Base-by-base conservation (phyloP, 30 jellyfish, hydroid and myxozoan genomes). In the Chironex yamaguchii region DNA sequence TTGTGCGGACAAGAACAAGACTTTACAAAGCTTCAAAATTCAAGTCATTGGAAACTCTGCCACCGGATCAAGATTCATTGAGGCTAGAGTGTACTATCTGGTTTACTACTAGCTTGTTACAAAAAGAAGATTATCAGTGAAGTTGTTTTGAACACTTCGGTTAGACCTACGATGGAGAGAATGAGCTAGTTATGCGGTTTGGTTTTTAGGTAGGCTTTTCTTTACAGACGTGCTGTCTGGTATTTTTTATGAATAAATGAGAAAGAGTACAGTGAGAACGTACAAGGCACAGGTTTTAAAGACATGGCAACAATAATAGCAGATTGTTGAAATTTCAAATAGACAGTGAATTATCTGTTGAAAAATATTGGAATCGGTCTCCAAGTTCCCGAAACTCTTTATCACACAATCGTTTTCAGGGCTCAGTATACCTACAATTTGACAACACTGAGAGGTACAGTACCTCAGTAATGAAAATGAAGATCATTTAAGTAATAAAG, bases 1-100 rank as follows among this genome's bases (percentile, higher is more conserved):
- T 74, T 52, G 85, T 76, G 66, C 81, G 58, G 80, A 76, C 89
- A 51, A 49, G 85, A 51, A 81, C 51, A 24, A 9, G 29, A 48
- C 76, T 74, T 3, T 20, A 49, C n/a, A n/a, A n/a, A n/a, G n/a
- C n/a, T n/a, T n/a, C n/a, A n/a, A n/a, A n/a, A n/a, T n/a, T n/a
- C n/a, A n/a, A n/a, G n/a, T n/a, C n/a, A n/a, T n/a, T n/a, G n/a
- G n/a, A n/a, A n/a, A n/a, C n/a, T n/a, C n/a, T n/a, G n/a, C n/a
- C n/a, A n/a, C n/a, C n/a, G n/a, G n/a, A n/a, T n/a, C n/a, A n/a
- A 20, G 69, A 52, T 31, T 11, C 69, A 20, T 20, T 52, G 69
- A 28, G 69, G 25, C 69, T 20, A 52, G 69, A 52, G 69, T 52
- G 69, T 52, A 52, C 1, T 52, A 52, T 52, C 69, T 20, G 25